phyloP scores from a whole-genome alignment of 2,113 vertebrate genomes.

The Lepisosteus osseus region DNA sequence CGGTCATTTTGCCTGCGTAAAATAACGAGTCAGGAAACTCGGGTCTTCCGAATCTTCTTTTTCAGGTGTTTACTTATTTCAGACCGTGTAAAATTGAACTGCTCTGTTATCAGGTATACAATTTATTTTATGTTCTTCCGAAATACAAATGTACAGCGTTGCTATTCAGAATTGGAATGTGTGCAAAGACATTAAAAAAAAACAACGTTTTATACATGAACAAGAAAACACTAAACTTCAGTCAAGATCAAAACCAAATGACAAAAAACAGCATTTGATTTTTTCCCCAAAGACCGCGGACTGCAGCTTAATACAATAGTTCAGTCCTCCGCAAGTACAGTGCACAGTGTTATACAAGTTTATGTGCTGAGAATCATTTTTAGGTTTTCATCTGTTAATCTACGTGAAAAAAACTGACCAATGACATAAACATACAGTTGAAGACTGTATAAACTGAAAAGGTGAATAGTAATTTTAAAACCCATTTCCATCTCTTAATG shows the following conservation, averaged over 20 bases:
- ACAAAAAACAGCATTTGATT: neutral
- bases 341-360: constrained; percentile 44
- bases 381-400: neutral
- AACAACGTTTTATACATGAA: constrained; percentile 17
- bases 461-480: neutral
- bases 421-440: neutral
- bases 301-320: constrained; percentile 12
- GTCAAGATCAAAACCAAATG: constrained; percentile 27
- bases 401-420: constrained; percentile 10
- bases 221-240: constrained; percentile 33
- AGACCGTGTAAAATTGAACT: too few species aligned
- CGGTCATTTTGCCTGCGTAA: too few species aligned
- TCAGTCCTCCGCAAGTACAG: constrained; percentile 41
- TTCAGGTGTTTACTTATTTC: too few species aligned
- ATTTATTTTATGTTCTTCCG: neutral
- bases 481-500: too few species aligned
- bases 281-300: too few species aligned
- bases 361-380: constrained; percentile 20
- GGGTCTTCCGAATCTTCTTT: too few species aligned
- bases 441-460: neutral
- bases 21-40: too few species aligned
- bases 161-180: constrained; percentile 26
- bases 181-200: constrained; percentile 59
- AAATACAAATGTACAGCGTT: constrained; percentile 7
- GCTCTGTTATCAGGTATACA: too few species aligned